phyloP scores from a whole-genome alignment of 2,888 invertebrate species.

The Linyphia triangularis region DNA sequence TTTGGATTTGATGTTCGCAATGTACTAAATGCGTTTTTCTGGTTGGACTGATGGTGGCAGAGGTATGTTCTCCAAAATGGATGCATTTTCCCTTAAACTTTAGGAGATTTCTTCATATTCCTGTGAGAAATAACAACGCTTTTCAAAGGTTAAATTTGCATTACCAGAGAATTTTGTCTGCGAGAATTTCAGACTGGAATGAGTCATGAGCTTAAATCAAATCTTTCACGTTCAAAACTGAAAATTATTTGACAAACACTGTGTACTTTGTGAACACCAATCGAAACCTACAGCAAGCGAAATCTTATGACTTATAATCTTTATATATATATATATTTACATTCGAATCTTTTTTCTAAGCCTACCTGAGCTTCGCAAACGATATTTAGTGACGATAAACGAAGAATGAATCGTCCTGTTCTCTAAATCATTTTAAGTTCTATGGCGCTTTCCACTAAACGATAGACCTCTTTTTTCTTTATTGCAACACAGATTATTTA shows the following conservation, averaged over 20 bases:
- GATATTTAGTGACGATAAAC: conserved; percentile 18
- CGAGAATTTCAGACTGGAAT: too few species aligned
- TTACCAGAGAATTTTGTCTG: too few species aligned
- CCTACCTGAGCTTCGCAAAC: conserved; percentile 45
- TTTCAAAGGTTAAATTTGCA: too few species aligned
- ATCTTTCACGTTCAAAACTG: background rate
- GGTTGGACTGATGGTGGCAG: too few species aligned
- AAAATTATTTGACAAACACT: background rate
- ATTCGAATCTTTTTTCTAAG: conserved; percentile 19
- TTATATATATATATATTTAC: conserved; percentile 11
- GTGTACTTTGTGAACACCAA: background rate
- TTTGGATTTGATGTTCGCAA: conserved; percentile 26
- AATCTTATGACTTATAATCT: background rate
- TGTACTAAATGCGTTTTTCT: too few species aligned
- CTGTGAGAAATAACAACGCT: too few species aligned
- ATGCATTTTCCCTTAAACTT: too few species aligned
- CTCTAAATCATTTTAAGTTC: background rate
- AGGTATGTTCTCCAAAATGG: too few species aligned
- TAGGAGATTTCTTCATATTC: too few species aligned
- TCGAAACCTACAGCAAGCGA: background rate
- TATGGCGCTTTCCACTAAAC: background rate
- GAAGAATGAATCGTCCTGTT: background rate
- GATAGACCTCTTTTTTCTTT: conserved; percentile 21
- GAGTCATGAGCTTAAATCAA: too few species aligned
- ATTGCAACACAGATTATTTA: conserved; percentile 35